Base-by-base conservation (phyloP, 2,888 invertebrate species). In the Metalampra italica region DNA sequence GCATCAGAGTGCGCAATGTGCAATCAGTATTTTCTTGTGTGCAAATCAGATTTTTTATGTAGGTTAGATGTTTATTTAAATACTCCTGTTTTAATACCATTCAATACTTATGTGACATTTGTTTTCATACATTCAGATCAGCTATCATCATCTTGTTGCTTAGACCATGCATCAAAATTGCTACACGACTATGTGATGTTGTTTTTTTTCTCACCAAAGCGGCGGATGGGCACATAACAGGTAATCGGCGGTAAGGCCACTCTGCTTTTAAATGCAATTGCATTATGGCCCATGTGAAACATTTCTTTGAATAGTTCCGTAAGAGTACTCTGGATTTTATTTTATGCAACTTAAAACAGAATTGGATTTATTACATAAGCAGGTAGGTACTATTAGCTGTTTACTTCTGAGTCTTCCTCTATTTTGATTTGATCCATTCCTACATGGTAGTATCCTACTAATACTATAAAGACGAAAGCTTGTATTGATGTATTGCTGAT, bases 131-230 rank as follows among this genome's bases (percentile, higher is more conserved):
- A 3, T 22, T 22, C 5, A 22, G 34, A 34, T 34, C 34, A 4
- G 9, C 34, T 4, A 14, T 8, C 12, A 42, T 37, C 41, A 22
- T 22, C 22, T 22, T 22, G 5, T 22, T 22, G 22, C 2, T 22
- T 50, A 14, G 37, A 43, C 46, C 36, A 32, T 13, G 9, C 22
- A 12, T 11, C 29, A 29, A 42, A 46, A 43, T 50, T 46, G 32
- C 53, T 14, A 48, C 53, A 50, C 45, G 46, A 43, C 47, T n/a
- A 40, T 34, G 29, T 43, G 29, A 13, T 47, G 46, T 48, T 48
- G 42, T 51, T 52, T 56, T 58, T 57, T 59, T 55, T 59, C 59
- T 54, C 59, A 57, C 53, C 46, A 42, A 45, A 41, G 12, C 42
- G 40, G 34, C 42, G 47, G 54, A 49, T 57, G 59, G 14, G 51